Evolutionary conservation across 2,113 vertebrate genomes (phyloP), one percentile per base, ranked within the genome.

Genomic region (Nothoprocta pentlandii): DNA sequence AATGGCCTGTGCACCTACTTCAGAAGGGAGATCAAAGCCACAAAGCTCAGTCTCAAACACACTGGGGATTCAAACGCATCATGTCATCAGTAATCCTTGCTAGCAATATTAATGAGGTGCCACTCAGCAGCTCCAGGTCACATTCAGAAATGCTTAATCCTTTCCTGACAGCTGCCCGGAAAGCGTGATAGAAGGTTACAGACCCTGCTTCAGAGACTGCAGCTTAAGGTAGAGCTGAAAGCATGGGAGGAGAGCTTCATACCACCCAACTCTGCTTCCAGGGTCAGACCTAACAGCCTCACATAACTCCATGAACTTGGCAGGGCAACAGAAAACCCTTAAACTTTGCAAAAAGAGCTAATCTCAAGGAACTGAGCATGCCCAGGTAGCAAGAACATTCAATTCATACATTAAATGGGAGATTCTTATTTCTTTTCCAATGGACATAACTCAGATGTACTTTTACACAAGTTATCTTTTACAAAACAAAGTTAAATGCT

Each of bases 161-260:
- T 56, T 56, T 56, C 54, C 54, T 30, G 54, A 30, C 26, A 56
- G 16, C 54, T 30, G 26, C 54, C 26, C 28, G 16, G 54, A 28
- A 54, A 30, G 28, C 15, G 8, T 76, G 15, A 28, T 7, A 41
- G 0, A 4, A 58, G 81, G 25, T 70, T 39, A 75, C 0, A 0
- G 13, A 78, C 42, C 8, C 7, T 36, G 41, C 44, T 56, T 80
- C 53, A 46, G 59, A 80, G 10, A 36, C 41, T 51, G 4, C 41
- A 12, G n/a, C 30, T 58, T 66, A 41, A 17, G 6, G 5, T 64
- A 56, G 25, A 53, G 47, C 12, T 16, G 66, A 30, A 70, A 8
- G 46, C 4, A 15, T 54, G 30, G 53, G 41, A 62, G 34, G 46
- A 70, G 6, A 73, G 3, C 34, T 7, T 26, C 16, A 39, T 2